phyloP scores from a whole-genome alignment of 2,113 vertebrate species.

The Dunckerocampus dactyliophorus region DNA sequence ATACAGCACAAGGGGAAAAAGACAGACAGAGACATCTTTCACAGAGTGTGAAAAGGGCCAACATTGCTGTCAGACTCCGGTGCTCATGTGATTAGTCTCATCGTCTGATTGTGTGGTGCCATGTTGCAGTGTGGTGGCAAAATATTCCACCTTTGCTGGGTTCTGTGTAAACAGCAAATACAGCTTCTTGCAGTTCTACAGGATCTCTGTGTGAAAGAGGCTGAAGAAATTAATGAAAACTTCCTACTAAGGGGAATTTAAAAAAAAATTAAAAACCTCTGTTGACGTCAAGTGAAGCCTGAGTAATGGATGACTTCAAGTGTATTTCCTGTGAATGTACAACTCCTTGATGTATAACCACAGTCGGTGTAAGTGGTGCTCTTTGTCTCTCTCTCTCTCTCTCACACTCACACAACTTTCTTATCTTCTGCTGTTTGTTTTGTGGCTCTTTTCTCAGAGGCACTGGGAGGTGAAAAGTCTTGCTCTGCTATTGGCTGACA shows the following conservation, averaged over 20 bases:
- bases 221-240: no score
- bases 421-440: conserved; percentile 63
- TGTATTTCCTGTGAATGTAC: neutral
- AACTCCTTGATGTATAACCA: neutral
- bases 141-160: neutral
- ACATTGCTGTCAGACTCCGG: no score
- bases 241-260: no score
- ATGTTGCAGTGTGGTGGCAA: neutral
- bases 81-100: no score
- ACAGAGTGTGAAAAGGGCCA: no score
- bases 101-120: no score
- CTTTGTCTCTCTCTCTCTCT: neutral
- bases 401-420: conserved; percentile 1
- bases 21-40: no score
- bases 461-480: conserved; percentile 58
- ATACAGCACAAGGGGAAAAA: no score
- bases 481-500: conserved; percentile 50
- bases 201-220: neutral
- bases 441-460: conserved; percentile 38
- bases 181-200: neutral
- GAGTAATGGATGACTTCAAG: neutral
- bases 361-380: neutral
- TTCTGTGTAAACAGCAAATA: neutral
- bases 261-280: no score
- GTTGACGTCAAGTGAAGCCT: neutral